A percentile compares a stretch with the other conserved stretches of the same genome.
These are phyloP conservation scores for Nemotelus pantherinus DNA, from an alignment of 2,888 invertebrate genomes.

Conservation along the genomic window DNA sequence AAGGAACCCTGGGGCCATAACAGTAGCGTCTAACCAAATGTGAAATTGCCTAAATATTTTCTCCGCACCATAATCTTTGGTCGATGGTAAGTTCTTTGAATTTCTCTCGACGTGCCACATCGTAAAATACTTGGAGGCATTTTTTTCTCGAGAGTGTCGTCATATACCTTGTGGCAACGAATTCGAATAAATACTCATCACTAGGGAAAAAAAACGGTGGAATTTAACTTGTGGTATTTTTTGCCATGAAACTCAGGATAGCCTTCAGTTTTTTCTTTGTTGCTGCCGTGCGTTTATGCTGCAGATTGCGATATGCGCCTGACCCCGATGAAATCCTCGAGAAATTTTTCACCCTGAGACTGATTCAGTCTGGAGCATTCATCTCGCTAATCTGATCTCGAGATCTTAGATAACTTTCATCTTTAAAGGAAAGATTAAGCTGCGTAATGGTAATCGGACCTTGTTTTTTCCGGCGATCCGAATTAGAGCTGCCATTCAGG, in stretches of 20 bases:
- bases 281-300: slow-evolving; percentile 1
- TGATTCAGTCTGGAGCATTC: slow-evolving; percentile 47
- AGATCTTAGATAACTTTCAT: slow-evolving; percentile 50
- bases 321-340: slow-evolving; percentile 42
- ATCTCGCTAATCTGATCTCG: slow-evolving; percentile 50
- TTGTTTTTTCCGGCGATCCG: slow-evolving; percentile 19
- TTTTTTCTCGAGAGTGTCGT: slow-evolving; percentile 31
- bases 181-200: slow-evolving; percentile 27
- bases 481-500: slow-evolving; percentile 21
- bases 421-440: slow-evolving; percentile 31
- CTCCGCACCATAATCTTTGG: slow-evolving; percentile 30
- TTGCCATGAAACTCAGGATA: slow-evolving; percentile 10
- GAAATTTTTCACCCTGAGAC: slow-evolving; percentile 50
- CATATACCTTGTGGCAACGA: slow-evolving; percentile 25
- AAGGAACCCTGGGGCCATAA: slow-evolving; percentile 32
- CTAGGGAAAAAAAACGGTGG: slow-evolving; percentile 25
- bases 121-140: slow-evolving; percentile 34
- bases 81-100: slow-evolving; percentile 43
- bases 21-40: slow-evolving; percentile 42
- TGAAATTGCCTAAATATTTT: slow-evolving; percentile 41
- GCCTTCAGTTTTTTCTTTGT: slow-evolving; percentile 3
- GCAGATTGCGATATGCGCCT: slow-evolving; percentile 6
- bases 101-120: slow-evolving; percentile 44
- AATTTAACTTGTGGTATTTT: slow-evolving; percentile 41
- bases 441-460: slow-evolving; percentile 32